A percentile compares a stretch with the other conserved stretches of the same genome.
Conservation (phyloP, 2,888 invertebrate genomes). For the Oxycera nigricornis region DNA sequence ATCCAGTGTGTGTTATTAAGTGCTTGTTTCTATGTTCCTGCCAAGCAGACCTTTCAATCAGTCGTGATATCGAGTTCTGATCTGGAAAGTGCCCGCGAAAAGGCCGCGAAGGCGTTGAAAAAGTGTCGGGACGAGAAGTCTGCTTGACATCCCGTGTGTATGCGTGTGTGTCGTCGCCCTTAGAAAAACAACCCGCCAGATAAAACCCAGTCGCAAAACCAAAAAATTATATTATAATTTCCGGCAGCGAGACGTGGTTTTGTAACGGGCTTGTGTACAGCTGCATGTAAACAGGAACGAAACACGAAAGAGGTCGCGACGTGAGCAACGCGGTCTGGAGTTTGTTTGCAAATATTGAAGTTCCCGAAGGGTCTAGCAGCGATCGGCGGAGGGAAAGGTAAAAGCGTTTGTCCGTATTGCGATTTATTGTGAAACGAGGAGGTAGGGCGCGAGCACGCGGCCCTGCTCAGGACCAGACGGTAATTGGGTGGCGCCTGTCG, state of each 20-base stretch:
- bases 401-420: too few relatives aligned
- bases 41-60: not conserved
- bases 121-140: not conserved
- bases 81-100: not conserved
- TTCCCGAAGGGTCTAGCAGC: not conserved
- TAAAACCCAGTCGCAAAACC: not conserved
- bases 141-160: conserved; percentile 18
- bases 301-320: not conserved
- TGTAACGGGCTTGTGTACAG: not conserved
- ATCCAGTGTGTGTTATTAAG: conserved; percentile 16
- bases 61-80: not conserved
- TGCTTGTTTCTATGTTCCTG: not conserved
- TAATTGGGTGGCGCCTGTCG: too few relatives aligned
- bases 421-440: too few relatives aligned
- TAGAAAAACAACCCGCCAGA: conserved; percentile 8
- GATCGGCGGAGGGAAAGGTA: not conserved
- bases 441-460: too few relatives aligned
- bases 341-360: not conserved
- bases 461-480: too few relatives aligned
- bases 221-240: too few relatives aligned
- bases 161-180: conserved; percentile 36
- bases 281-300: too few relatives aligned
- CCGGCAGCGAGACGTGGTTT: not conserved
- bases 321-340: not conserved
- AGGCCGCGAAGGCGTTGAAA: conserved; percentile 5